Conservation (phyloP, 2,113 vertebrate genomes). For the Varanus salvator region DNA sequence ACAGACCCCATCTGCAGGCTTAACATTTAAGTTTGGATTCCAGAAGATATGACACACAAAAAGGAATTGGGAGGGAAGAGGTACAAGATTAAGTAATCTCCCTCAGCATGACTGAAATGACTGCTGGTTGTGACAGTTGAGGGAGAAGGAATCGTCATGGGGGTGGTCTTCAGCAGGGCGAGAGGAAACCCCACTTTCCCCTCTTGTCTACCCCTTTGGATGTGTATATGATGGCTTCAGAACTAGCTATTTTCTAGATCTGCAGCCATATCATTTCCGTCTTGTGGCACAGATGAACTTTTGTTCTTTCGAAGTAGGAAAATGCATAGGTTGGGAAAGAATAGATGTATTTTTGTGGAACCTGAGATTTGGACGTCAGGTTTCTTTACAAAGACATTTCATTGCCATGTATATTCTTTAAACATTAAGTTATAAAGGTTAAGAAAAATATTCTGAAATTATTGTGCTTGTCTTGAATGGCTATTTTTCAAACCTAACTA, state of each 20-base stretch:
- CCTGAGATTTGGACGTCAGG: slow-evolving; percentile 36
- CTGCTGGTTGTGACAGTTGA: no score
- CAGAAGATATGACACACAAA: no score
- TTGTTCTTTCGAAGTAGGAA: slow-evolving; percentile 51
- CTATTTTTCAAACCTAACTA: slow-evolving; percentile 62
- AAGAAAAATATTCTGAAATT: slow-evolving; percentile 52
- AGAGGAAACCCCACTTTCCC: no score
- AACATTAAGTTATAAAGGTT: slow-evolving; percentile 54
- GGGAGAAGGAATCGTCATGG: no score
- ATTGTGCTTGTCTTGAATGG: slow-evolving; percentile 30
- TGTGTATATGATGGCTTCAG: not conserved
- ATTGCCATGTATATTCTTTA: slow-evolving; percentile 51
- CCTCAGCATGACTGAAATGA: no score
- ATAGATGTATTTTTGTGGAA: slow-evolving; percentile 44
- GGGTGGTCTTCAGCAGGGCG: no score
- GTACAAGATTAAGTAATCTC: no score
- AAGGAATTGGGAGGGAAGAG: no score
- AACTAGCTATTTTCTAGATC: not conserved
- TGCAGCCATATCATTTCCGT: not conserved
- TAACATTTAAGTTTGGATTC: no score
- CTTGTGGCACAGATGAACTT: slow-evolving; percentile 9
- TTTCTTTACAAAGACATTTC: slow-evolving; percentile 39
- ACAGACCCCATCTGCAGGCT: no score
- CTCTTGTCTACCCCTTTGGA: not conserved
- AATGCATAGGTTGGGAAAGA: slow-evolving; percentile 52